A percentile compares a stretch with the other conserved stretches of the same genome.
phyloP scores from a whole-genome alignment of 2,113 vertebrate species.

The Osmerus eperlanus region DNA sequence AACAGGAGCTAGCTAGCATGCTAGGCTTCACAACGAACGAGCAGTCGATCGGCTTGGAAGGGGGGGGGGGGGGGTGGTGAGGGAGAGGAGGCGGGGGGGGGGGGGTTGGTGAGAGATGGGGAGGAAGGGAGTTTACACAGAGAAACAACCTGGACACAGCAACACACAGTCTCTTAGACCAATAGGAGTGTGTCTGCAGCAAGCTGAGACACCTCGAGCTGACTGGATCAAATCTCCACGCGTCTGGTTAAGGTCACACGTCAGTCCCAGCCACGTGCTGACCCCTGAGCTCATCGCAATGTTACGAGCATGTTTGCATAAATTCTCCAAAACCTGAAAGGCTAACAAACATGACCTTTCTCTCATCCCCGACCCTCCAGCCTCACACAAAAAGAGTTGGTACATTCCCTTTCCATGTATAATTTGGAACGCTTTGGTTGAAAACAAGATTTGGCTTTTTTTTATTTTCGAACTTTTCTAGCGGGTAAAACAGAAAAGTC shows the following conservation, averaged over 20 bases:
- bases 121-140: too few species aligned
- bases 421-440: constrained; percentile 68
- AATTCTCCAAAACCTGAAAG: constrained; percentile 30
- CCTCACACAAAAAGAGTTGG: constrained; percentile 24
- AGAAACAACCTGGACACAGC: neutral
- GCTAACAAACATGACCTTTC: constrained; percentile 7
- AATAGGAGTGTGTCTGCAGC: constrained; percentile 13
- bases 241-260: constrained; percentile 37
- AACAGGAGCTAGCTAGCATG: constrained; percentile 33
- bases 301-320: constrained; percentile 36
- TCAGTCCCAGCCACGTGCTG: constrained; percentile 24
- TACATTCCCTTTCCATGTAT: constrained; percentile 46
- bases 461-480: constrained; percentile 36
- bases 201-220: neutral
- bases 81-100: too few species aligned
- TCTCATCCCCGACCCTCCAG: constrained; percentile 27
- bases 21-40: constrained; percentile 23
- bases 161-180: neutral
- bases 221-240: constrained; percentile 26
- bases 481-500: constrained; percentile 49
- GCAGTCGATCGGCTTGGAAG: constrained; percentile 8
- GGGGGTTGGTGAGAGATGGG: too few species aligned
- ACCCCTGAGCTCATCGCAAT: constrained; percentile 35
- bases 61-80: too few species aligned
- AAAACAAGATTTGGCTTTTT: constrained; percentile 67